Percentiles rank a stretch among this genome's conserved stretches.
These are phyloP conservation scores for Jaculus jaculus DNA, from an alignment of 2,113 vertebrate genomes.

Conservation along the genomic window DNA sequence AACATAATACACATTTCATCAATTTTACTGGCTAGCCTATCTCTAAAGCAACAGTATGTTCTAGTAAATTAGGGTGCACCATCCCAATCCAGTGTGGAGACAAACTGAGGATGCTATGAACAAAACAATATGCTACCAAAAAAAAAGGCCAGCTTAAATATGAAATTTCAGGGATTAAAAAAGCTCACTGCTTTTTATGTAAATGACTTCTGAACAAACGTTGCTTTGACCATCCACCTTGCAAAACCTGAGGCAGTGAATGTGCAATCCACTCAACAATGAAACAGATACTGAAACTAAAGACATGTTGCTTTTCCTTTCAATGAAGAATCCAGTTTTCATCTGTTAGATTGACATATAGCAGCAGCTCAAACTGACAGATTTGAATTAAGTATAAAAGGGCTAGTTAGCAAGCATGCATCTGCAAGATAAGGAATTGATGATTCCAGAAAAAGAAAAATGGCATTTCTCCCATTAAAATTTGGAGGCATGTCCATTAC, in stretches of 20 bases:
- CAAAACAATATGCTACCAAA: background rate
- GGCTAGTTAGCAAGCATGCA: conserved; percentile 69
- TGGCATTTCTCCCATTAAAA: conserved; percentile 56
- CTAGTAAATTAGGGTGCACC: conserved; percentile 7
- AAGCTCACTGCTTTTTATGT: background rate
- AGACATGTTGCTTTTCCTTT: conserved; percentile 19
- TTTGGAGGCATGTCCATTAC: conserved; percentile 70
- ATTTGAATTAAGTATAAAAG: conserved; percentile 75
- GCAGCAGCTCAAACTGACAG: conserved; percentile 65
- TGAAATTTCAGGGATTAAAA: conserved; percentile 42
- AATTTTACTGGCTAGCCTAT: conserved; percentile 27
- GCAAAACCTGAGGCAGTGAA: conserved; percentile 53
- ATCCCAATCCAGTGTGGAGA: conserved; percentile 32
- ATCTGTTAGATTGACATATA: conserved; percentile 52
- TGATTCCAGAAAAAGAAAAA: conserved; percentile 73
- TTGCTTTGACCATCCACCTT: conserved; percentile 51
- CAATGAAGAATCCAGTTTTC: conserved; percentile 60
- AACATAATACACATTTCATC: conserved; percentile 29
- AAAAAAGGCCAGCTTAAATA: background rate
- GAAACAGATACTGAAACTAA: conserved; percentile 42
- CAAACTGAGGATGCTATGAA: conserved; percentile 18
- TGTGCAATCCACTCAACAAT: conserved; percentile 46
- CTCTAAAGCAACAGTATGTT: background rate
- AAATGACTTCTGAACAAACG: conserved; percentile 51
- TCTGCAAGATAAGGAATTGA: conserved; percentile 79